Evolutionary conservation across 37 sponge, comb jelly and placozoan species (phyloP).

Genomic region (Spongilla lacustris): DNA sequence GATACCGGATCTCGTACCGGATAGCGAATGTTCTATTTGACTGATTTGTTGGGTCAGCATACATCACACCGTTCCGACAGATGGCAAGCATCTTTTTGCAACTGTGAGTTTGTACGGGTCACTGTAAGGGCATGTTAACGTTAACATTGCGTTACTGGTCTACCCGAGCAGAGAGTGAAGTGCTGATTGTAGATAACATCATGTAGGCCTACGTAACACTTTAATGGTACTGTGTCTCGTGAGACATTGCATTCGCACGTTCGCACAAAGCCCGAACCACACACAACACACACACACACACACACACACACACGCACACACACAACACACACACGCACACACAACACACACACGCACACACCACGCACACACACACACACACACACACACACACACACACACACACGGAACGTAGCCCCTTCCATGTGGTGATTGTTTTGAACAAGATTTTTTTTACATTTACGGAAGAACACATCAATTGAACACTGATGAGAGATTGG

Average conservation of each 20-base stretch:
- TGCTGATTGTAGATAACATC: no score
- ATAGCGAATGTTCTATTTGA: not conserved
- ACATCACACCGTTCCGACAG: not conserved
- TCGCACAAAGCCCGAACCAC: no score
- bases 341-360: no score
- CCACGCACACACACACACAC: conserved; percentile 14
- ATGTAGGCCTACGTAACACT: no score
- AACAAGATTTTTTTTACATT: not conserved
- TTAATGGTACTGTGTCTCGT: no score
- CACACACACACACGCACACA: conserved; percentile 41
- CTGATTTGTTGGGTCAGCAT: not conserved
- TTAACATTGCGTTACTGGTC: not conserved
- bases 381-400: conserved; percentile 23
- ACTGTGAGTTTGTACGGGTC: not conserved
- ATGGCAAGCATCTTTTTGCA: not conserved
- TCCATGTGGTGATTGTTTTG: not conserved
- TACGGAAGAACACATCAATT: not conserved
- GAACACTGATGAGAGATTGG: not conserved
- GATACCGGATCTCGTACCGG: not conserved
- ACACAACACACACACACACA: conserved; percentile 4
- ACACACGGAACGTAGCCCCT: not conserved
- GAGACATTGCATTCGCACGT: no score
- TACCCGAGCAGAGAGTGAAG: not conserved
- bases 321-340: no score
- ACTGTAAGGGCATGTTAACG: not conserved